Conservation (phyloP, 1,140 invertebrate genomes). For the Acromyrmex heyeri region DNA sequence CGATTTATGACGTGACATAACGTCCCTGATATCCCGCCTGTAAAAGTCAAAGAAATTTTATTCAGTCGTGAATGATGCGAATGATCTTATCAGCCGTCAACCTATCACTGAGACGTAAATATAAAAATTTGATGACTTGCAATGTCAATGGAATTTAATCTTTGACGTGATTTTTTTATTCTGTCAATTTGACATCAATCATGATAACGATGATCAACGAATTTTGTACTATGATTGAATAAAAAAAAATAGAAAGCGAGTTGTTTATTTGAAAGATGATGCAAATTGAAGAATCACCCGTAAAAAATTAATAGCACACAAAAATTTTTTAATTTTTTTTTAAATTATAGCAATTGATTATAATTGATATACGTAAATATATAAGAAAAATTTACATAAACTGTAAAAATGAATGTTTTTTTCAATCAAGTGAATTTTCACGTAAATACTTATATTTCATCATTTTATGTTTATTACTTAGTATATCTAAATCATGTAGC, state of each 20-base stretch:
- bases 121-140: conserved; percentile 16
- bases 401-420: background rate
- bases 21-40: background rate
- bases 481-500: background rate
- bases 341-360: no score
- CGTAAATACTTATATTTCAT: background rate
- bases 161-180: background rate
- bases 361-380: background rate
- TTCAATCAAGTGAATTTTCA: background rate
- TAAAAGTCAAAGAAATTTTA: conserved; percentile 47
- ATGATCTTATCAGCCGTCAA: background rate
- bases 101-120: background rate
- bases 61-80: background rate
- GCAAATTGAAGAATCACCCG: background rate
- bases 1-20: background rate
- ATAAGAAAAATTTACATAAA: background rate
- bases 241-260: background rate
- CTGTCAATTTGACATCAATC: conserved; percentile 5
- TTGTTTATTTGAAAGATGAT: background rate
- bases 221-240: background rate
- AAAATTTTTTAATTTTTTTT: background rate
- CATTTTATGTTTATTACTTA: background rate
- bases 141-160: background rate
- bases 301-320: background rate
- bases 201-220: background rate